Evolutionary conservation across 2,113 vertebrate genomes (phyloP), one percentile per base, ranked within the genome.

Genomic region (Daphoenositta chrysoptera): DNA sequence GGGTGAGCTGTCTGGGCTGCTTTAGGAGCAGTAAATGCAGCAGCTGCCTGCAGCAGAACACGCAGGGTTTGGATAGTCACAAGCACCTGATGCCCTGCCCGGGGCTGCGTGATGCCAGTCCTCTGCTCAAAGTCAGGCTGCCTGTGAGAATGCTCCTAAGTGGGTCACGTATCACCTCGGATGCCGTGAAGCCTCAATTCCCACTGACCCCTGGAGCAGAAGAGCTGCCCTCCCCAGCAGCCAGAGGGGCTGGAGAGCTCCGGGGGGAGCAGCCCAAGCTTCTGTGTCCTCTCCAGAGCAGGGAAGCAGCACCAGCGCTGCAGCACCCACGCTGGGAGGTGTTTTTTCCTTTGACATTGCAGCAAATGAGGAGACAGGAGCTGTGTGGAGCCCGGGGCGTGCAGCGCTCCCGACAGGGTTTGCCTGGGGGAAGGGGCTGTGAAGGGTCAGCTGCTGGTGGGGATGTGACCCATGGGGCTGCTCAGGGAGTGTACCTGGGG

Each of bases 331-430:
- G 6, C 56, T 10, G 44, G 35, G 54, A 69, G 37, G 31, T 44
- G 47, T 51, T 93, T 89, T 83, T 10, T 19, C 35, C n/a, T 83
- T 86, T 95, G 95, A 94, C 87, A 85, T 91, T 97, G 95, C 87
- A 95, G 91, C 82, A 95, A 70, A 81, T 19, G 75, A 90, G 63
- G 80, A 88, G 65, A 56, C 30, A 1, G 24, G 71, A 78, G 48
- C 83, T 68, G 14, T 7, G 61, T 63, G 78, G 68, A 92, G 57
- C 26, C 28, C 1, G 1, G 75, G 58, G 58, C 64, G 15, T 3
- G 3, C 15, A 10, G 5, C 1, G 2, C 31, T 72, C 35, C 9
- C 40, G 24, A 23, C 40, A 1, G n/a, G 37, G 15, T 47, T 60
- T 70, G 72, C 24, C 45, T 53, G 61, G 12, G 31, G 71, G 57